phyloP scores from a whole-genome alignment of 2,113 vertebrate species.

The Phrynosoma blainvillii region DNA sequence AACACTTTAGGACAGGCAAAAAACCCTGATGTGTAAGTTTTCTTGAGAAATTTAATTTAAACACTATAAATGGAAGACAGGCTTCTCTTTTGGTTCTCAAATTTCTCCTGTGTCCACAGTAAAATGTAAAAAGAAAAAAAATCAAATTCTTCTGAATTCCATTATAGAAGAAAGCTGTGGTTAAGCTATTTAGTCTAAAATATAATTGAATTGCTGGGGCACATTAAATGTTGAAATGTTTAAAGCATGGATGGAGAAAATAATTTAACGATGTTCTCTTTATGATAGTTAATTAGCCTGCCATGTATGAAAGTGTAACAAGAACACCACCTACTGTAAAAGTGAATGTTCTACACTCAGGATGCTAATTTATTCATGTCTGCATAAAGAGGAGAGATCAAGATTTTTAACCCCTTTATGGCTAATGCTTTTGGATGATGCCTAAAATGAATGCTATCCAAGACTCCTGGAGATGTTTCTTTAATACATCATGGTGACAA shows the following conservation, averaged over 20 bases:
- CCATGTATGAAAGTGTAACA: slow-evolving; percentile 84
- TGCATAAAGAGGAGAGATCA: slow-evolving; percentile 57
- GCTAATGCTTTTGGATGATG: slow-evolving; percentile 59
- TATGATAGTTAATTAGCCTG: slow-evolving; percentile 82
- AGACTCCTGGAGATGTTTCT: background rate
- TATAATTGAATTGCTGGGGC: slow-evolving; percentile 76
- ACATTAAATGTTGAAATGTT: slow-evolving; percentile 75
- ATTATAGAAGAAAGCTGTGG: slow-evolving; percentile 27
- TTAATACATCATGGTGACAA: background rate
- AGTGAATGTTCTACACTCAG: slow-evolving; percentile 78
- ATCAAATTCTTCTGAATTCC: slow-evolving; percentile 7
- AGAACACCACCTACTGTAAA: slow-evolving; percentile 89
- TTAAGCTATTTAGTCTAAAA: slow-evolving; percentile 70
- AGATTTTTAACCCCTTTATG: slow-evolving; percentile 71
- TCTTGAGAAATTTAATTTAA: slow-evolving; percentile 38
- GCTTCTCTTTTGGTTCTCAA: slow-evolving; percentile 34
- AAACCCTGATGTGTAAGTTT: slow-evolving; percentile 28
- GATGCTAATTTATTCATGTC: slow-evolving; percentile 70
- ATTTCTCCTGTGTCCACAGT: slow-evolving; percentile 56
- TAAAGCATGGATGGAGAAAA: slow-evolving; percentile 71
- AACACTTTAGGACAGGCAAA: background rate
- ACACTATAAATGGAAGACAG: slow-evolving; percentile 35
- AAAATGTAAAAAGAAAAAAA: slow-evolving; percentile 9
- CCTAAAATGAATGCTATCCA: background rate
- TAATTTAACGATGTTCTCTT: slow-evolving; percentile 80